These are phyloP conservation scores for Achroia grisella DNA, from an alignment of 1,140 invertebrate species.

Conservation along the genomic window DNA sequence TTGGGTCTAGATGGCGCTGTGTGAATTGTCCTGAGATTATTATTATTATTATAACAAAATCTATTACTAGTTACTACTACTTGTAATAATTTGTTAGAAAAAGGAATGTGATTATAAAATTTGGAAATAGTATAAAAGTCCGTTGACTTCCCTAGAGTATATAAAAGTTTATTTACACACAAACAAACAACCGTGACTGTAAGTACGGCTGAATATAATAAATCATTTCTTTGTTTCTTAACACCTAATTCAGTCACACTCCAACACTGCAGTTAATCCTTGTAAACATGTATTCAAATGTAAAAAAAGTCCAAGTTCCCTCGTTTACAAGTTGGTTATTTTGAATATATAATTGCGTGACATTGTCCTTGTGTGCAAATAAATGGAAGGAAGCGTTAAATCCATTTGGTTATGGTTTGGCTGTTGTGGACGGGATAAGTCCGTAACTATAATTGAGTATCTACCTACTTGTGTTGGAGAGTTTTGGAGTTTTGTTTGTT, in stretches of 20 bases:
- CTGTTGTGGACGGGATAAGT: constrained; percentile 1
- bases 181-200: neutral
- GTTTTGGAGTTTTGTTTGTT: no score
- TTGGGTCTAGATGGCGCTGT: no score
- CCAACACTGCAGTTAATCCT: constrained; percentile 19
- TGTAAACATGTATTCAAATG: constrained; percentile 38
- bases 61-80: no score
- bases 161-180: no score
- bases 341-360: constrained; percentile 57
- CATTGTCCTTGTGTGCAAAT: constrained; percentile 31
- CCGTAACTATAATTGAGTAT: no score
- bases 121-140: no score
- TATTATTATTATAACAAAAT: no score
- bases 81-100: no score
- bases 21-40: no score
- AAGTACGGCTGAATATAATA: neutral
- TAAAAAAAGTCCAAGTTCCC: constrained; percentile 18
- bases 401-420: constrained; percentile 26
- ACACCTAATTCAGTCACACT: constrained; percentile 25
- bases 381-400: constrained; percentile 11
- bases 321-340: constrained; percentile 22
- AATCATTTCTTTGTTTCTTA: constrained; percentile 14
- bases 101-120: no score
- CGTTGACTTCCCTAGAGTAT: no score
- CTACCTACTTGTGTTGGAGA: no score